Evolutionary conservation across 2,888 invertebrate genomes (phyloP).

Genomic region (Sphaerophoria taeniata): DNA sequence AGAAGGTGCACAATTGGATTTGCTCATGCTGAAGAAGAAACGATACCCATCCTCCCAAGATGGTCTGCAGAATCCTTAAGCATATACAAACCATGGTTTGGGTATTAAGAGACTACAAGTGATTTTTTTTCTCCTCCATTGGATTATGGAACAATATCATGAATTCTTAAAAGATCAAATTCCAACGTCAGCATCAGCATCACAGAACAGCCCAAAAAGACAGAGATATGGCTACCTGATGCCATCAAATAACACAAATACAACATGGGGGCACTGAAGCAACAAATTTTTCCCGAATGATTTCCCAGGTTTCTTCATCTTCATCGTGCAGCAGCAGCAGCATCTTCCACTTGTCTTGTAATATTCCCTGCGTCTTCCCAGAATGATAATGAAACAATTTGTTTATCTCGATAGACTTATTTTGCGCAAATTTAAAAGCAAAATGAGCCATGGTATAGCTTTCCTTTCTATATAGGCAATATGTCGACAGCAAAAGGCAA

Average conservation of each 20-base stretch:
- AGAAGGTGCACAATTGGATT: constrained; percentile 33
- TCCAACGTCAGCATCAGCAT: constrained; percentile 53
- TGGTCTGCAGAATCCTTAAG: constrained; percentile 32
- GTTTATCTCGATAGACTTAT: constrained; percentile 61
- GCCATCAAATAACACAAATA: constrained; percentile 1
- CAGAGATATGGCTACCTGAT: constrained; percentile 48
- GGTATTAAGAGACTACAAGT: constrained; percentile 61
- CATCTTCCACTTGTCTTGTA: background rate
- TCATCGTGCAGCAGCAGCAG: no score
- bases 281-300: constrained; percentile 67
- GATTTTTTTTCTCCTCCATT: constrained; percentile 48
- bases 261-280: constrained; percentile 55
- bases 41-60: background rate
- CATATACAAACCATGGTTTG: constrained; percentile 64
- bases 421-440: constrained; percentile 53
- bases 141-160: constrained; percentile 71
- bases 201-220: background rate
- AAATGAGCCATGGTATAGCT: constrained; percentile 13
- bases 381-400: constrained; percentile 71
- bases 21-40: background rate
- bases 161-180: constrained; percentile 72
- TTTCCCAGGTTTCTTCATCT: background rate
- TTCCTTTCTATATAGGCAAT: background rate
- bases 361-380: background rate
- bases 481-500: constrained; percentile 13